These are phyloP conservation scores for Rhincodon typus DNA, from an alignment of 2,797 vertebrate genomes.

Conservation along the genomic window DNA sequence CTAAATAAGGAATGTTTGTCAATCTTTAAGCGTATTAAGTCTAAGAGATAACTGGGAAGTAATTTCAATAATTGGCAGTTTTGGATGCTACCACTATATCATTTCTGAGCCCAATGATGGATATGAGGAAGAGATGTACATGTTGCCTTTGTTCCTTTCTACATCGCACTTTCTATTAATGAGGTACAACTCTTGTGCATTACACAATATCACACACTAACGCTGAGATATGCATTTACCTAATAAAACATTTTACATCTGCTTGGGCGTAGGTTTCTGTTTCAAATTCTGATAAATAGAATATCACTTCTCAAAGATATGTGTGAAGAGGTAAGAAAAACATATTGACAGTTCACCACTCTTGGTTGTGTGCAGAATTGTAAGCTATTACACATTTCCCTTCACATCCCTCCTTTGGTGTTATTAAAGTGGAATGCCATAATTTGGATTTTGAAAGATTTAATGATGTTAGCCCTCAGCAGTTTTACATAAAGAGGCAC, in stretches of 20 bases:
- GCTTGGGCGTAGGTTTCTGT: too few relatives aligned
- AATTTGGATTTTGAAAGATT: background rate
- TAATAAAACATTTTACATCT: too few relatives aligned
- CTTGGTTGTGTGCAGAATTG: background rate
- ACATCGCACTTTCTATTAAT: too few relatives aligned
- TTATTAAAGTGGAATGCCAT: background rate
- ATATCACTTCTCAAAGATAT: background rate
- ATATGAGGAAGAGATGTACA: too few relatives aligned
- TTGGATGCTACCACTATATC: background rate
- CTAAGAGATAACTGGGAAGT: background rate
- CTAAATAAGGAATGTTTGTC: background rate
- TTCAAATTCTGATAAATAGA: background rate
- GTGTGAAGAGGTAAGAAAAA: background rate
- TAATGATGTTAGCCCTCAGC: slow-evolving; percentile 20
- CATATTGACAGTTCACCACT: background rate
- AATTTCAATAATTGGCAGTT: background rate
- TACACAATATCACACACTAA: too few relatives aligned
- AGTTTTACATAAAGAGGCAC: background rate
- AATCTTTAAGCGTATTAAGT: background rate
- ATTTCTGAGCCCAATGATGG: background rate
- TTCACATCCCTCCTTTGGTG: background rate
- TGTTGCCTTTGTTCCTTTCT: too few relatives aligned
- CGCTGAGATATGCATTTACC: too few relatives aligned
- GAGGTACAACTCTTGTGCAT: too few relatives aligned
- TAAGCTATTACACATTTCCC: background rate